Percentiles rank a stretch among this genome's conserved stretches.
phyloP scores from a whole-genome alignment of 2,888 invertebrate genomes.

The Clistopyga incitator region DNA sequence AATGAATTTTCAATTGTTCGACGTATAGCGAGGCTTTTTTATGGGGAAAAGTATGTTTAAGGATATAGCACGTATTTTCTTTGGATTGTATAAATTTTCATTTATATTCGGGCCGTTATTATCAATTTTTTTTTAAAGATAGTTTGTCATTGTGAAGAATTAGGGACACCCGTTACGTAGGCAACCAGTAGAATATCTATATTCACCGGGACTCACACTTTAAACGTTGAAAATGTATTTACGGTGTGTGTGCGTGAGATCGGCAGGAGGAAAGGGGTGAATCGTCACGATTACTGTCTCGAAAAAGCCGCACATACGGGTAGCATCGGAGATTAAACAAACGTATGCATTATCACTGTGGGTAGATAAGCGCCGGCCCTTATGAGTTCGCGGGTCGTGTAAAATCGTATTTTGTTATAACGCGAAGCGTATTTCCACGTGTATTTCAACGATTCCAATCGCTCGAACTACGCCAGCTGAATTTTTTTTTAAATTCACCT shows the following conservation, averaged over 20 bases:
- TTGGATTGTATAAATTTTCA: not conserved
- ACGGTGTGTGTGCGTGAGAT: not conserved
- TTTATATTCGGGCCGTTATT: not conserved
- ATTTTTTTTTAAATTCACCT: not conserved
- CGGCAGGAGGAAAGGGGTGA: conserved; percentile 40
- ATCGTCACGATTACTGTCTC: not conserved
- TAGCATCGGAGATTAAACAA: not conserved
- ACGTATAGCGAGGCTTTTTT: too few relatives aligned
- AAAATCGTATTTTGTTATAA: not conserved
- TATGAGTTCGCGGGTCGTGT: not conserved
- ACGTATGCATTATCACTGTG: not conserved
- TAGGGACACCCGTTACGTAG: conserved; percentile 76
- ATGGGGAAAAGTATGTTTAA: too few relatives aligned
- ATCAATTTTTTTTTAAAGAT: not conserved
- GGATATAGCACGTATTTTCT: not conserved
- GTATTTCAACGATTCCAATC: not conserved
- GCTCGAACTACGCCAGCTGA: not conserved
- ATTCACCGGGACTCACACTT: conserved; percentile 80
- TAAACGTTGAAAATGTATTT: conserved; percentile 77
- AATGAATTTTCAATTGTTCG: too few relatives aligned
- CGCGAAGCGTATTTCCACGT: not conserved
- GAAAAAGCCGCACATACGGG: not conserved
- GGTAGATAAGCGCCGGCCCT: not conserved
- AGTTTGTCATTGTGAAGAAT: not conserved
- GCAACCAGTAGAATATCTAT: conserved; percentile 72